Evolutionary conservation across 2,888 invertebrate species (phyloP).

Genomic region (Cheilosia pagana): DNA sequence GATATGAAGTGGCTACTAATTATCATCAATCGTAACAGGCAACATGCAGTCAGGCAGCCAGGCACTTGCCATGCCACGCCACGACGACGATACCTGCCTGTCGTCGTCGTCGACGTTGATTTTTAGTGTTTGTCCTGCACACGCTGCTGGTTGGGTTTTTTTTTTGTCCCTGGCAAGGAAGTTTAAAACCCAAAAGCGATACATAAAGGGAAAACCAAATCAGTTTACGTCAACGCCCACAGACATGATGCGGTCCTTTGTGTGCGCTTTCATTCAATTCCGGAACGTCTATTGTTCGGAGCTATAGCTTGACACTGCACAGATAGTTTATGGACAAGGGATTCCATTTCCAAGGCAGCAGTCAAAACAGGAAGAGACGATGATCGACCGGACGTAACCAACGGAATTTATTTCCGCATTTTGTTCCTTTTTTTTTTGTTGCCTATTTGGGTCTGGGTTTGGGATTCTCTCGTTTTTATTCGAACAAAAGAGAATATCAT

Average conservation of each 20-base stretch:
- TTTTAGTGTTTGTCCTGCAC: constrained; percentile 51
- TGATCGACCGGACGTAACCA: constrained; percentile 58
- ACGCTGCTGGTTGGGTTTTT: constrained; percentile 28
- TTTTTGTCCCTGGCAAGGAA: constrained; percentile 54
- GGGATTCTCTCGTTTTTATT: constrained; percentile 34
- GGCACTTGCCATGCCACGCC: constrained; percentile 62
- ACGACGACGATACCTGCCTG: constrained; percentile 33
- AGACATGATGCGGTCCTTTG: constrained; percentile 58
- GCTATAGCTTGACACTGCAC: constrained; percentile 37
- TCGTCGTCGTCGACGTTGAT: constrained; percentile 22
- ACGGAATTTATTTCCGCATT: constrained; percentile 71
- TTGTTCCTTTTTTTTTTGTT: constrained; percentile 24
- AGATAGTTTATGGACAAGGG: constrained; percentile 28
- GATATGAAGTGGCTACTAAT: constrained; percentile 72
- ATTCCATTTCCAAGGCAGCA: constrained; percentile 31
- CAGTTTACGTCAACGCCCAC: constrained; percentile 69
- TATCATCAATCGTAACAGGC: constrained; percentile 58
- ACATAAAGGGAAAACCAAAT: constrained; percentile 60
- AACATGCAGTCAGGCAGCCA: constrained; percentile 63
- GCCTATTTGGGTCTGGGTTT: not conserved
- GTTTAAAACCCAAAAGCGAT: constrained; percentile 58
- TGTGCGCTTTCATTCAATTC: constrained; percentile 53
- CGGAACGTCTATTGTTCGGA: constrained; percentile 59
- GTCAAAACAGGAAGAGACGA: constrained; percentile 64
- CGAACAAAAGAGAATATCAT: constrained; percentile 44